Conservation (phyloP, 2,888 invertebrate genomes). For the Euphydryas editha region DNA sequence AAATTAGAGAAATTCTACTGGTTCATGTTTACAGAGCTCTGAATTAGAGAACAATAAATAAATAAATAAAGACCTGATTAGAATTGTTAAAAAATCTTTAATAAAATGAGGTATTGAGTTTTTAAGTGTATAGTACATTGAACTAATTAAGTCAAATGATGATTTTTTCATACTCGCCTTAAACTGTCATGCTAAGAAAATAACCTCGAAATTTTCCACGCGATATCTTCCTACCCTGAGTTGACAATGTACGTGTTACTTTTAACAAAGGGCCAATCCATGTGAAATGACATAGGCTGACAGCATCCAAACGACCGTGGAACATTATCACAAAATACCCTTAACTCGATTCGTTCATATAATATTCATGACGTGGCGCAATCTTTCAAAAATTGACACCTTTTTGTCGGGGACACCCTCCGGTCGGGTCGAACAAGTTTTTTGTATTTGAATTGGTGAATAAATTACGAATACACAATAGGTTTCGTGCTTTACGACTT, state of each 20-base stretch:
- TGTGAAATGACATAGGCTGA: constrained; percentile 82
- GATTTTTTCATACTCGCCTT: constrained; percentile 2
- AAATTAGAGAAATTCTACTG: too few species aligned
- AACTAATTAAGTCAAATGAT: background rate
- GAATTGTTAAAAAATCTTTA: too few species aligned
- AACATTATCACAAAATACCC: constrained; percentile 82
- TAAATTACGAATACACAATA: constrained; percentile 75
- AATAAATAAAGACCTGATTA: background rate
- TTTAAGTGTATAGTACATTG: background rate
- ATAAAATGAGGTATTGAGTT: background rate
- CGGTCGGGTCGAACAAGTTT: constrained; percentile 71
- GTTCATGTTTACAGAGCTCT: too few species aligned
- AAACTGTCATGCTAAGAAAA: constrained; percentile 33
- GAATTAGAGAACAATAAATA: too few species aligned
- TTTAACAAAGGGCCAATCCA: constrained; percentile 82
- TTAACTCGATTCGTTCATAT: constrained; percentile 82
- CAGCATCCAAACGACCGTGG: constrained; percentile 74
- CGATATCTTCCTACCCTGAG: constrained; percentile 57
- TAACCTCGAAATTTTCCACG: constrained; percentile 61
- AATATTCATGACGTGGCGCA: constrained; percentile 82
- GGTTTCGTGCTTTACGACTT: constrained; percentile 53
- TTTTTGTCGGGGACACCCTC: constrained; percentile 68
- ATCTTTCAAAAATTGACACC: constrained; percentile 84
- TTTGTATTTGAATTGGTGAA: constrained; percentile 77
- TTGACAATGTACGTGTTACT: constrained; percentile 79